Evolutionary conservation across 2,113 vertebrate species (phyloP), one percentile per base, ranked within the genome.

Genomic region (Calidris pygmaea): DNA sequence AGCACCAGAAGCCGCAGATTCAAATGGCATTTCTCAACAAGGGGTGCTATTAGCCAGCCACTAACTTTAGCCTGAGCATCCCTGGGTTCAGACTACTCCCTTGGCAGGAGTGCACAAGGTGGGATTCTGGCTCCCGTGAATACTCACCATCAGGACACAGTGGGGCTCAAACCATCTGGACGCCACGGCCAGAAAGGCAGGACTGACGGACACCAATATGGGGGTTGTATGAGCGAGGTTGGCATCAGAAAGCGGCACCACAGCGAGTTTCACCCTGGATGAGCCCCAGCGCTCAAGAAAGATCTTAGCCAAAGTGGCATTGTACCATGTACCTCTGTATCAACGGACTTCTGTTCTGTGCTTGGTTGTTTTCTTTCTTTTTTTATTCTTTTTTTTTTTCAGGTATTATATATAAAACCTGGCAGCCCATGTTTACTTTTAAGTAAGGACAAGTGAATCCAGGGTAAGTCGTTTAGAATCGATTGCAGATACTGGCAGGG

Each of bases 31-130:
- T 95, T 66, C 75, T 85, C 87, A 94, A 73, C 47, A 90, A 68
- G n/a, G 43, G 35, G 35, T 65, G n/a, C 27, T 37, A 16, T 18
- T 19, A 60, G 14, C 55, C 2, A 2, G 37, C 22, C 22, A 16
- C 62, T 71, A 30, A 39, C 30, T 30, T 55, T 4, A 76, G 56
- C 45, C 65, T 77, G 35, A 74, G 73, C 56, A 78, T 17, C 56
- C 39, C 66, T 43, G 41, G 39, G 77, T 65, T 82, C 73, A 58
- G 35, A 9, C 13, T 26, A 45, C 43, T 75, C 70, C 81, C 48
- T 47, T 0, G 1, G 70, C 55, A 47, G 60, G 12, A 3, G 32
- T 0, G 4, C 73, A 14, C 0, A 0, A 22, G 3, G 2, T 5
- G 15, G 52, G 27, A 56, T 41, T 18, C 37, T 56, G 39, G 14